phyloP scores from a whole-genome alignment of 2,797 vertebrate genomes.

The Eulemur rubriventer region DNA sequence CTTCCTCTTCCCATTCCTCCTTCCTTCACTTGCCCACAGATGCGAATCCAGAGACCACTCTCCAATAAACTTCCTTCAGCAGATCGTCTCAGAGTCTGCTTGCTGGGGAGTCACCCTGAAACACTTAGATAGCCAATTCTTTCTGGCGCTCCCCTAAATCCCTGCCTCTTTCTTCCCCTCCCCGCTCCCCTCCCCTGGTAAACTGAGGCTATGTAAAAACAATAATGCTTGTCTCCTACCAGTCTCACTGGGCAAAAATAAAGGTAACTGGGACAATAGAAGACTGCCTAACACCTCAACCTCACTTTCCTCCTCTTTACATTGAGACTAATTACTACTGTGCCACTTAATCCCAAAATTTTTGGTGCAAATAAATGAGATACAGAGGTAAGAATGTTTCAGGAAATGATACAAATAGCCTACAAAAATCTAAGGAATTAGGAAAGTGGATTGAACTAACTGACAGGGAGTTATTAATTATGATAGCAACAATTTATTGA shows the following conservation, averaged over 20 bases:
- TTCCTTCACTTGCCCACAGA: not conserved
- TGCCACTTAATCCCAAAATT: not conserved
- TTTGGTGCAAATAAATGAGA: not conserved
- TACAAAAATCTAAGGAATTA: not conserved
- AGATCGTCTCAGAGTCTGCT: not conserved
- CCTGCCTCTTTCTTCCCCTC: not conserved
- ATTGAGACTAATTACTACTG: not conserved
- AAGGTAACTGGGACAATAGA: not conserved
- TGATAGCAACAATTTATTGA: not conserved
- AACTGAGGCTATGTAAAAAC: not conserved
- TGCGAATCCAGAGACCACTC: not conserved
- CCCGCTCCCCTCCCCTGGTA: not conserved
- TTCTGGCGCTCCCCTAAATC: not conserved
- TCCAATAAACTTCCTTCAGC: not conserved
- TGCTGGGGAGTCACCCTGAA: not conserved
- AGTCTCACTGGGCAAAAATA: not conserved
- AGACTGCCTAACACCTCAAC: not conserved
- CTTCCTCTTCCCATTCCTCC: not conserved
- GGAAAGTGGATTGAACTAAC: not conserved
- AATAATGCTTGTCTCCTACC: not conserved
- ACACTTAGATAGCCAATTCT: not conserved
- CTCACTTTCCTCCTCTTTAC: not conserved
- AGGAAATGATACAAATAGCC: not conserved
- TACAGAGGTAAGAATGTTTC: not conserved
- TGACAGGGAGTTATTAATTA: not conserved